Evolutionary conservation across 2,113 vertebrate species (phyloP).

Genomic region (Monopterus albus): DNA sequence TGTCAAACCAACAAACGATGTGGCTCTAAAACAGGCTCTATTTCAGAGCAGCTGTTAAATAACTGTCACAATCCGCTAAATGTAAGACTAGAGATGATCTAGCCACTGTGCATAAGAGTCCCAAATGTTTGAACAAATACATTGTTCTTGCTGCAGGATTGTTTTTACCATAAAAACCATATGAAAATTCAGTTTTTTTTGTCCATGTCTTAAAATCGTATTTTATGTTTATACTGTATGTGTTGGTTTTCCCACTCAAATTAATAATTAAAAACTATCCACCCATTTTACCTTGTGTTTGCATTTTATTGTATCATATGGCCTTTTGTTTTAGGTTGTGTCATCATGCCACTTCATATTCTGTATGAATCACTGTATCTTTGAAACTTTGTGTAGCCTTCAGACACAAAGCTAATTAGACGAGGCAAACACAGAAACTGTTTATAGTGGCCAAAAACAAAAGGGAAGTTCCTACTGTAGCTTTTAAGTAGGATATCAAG

Average conservation of each 20-base stretch:
- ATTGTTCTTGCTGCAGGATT: too few relatives aligned
- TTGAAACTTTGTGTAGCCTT: background rate
- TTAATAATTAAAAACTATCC: too few relatives aligned
- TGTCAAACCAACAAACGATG: conserved; percentile 30
- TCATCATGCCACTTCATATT: background rate
- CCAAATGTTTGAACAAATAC: too few relatives aligned
- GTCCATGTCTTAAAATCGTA: too few relatives aligned
- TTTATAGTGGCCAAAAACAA: conserved; percentile 46
- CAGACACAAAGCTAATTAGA: conserved; percentile 22
- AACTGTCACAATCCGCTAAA: background rate
- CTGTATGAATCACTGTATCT: background rate
- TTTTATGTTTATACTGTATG: too few relatives aligned
- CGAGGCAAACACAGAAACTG: too few relatives aligned
- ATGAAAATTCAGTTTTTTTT: too few relatives aligned
- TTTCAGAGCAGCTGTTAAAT: conserved; percentile 7
- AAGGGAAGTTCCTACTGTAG: conserved; percentile 13
- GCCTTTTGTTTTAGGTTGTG: background rate
- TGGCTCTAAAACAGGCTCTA: background rate
- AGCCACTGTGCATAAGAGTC: too few relatives aligned
- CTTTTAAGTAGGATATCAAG: conserved; percentile 25
- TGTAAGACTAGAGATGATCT: background rate
- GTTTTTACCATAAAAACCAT: too few relatives aligned
- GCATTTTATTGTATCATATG: background rate
- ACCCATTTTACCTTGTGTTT: background rate
- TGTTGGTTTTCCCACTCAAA: too few relatives aligned